phyloP scores from a whole-genome alignment of 2,113 vertebrate genomes.

The Vireo altiloquus region DNA sequence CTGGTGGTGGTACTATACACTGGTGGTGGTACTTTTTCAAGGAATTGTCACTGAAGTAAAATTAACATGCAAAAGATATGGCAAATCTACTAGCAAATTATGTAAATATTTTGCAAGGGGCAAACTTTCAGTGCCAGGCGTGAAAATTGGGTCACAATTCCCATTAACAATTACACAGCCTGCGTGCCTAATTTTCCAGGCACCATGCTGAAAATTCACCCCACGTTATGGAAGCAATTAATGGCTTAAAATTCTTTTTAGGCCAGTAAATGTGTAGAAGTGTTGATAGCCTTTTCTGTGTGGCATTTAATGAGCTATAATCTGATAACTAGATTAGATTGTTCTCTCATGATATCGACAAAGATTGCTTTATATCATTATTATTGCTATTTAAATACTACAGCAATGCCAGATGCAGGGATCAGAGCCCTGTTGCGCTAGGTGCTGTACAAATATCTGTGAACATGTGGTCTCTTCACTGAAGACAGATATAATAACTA shows the following conservation, averaged over 20 bases:
- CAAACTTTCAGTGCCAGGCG: constrained; percentile 66
- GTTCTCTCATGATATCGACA: constrained; percentile 54
- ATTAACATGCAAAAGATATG: constrained; percentile 65
- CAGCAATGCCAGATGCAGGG: constrained; percentile 42
- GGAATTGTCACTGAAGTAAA: constrained; percentile 52
- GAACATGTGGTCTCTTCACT: constrained; percentile 59
- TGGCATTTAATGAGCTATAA: constrained; percentile 61
- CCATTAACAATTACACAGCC: constrained; percentile 68
- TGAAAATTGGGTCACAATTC: constrained; percentile 71
- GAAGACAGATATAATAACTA: constrained; percentile 70
- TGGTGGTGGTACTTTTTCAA: constrained; percentile 38
- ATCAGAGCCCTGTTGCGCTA: constrained; percentile 57
- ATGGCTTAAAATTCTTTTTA: constrained; percentile 68
- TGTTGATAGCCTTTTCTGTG: constrained; percentile 65
- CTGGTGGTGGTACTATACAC: background rate
- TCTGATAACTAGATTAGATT: constrained; percentile 65
- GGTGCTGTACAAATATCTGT: constrained; percentile 56
- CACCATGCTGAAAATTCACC: constrained; percentile 67
- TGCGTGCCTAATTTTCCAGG: constrained; percentile 68
- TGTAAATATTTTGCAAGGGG: constrained; percentile 72
- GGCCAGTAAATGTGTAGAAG: constrained; percentile 60
- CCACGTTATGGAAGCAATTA: constrained; percentile 67
- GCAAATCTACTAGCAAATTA: constrained; percentile 68
- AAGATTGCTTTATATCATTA: constrained; percentile 51
- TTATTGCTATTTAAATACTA: constrained; percentile 59